Conservation (phyloP, 2,888 invertebrate species). For the Boloria euphrosyne region DNA sequence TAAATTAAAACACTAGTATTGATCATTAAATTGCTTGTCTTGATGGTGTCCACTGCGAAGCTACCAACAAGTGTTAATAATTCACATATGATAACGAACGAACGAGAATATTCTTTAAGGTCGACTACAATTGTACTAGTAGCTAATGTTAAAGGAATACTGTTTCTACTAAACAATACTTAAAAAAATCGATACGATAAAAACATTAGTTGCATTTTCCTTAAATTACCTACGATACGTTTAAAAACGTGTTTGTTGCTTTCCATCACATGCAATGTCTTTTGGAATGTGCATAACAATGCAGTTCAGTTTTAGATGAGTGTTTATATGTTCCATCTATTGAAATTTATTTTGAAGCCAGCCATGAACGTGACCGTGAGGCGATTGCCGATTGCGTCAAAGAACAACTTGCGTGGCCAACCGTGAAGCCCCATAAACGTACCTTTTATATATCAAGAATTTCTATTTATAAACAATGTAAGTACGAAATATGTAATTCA, state of each 20-base stretch:
- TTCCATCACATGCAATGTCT: neutral
- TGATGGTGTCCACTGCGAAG: neutral
- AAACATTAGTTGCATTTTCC: no score
- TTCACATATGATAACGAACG: slow-evolving; percentile 10
- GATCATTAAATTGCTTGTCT: slow-evolving; percentile 12
- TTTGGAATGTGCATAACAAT: slow-evolving; percentile 23
- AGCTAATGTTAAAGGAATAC: no score
- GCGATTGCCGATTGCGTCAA: slow-evolving; percentile 52
- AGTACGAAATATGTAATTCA: slow-evolving; percentile 39
- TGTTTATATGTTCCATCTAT: slow-evolving; percentile 19
- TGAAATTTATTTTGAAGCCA: slow-evolving; percentile 43
- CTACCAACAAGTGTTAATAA: slow-evolving; percentile 5
- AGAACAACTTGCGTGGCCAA: slow-evolving; percentile 54
- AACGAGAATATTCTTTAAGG: no score
- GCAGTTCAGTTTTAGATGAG: slow-evolving; percentile 16
- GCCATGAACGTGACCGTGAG: slow-evolving; percentile 73
- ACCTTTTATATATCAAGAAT: slow-evolving; percentile 40
- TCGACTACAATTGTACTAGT: no score
- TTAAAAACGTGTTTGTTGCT: neutral
- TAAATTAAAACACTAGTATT: slow-evolving; percentile 35
- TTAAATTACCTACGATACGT: no score
- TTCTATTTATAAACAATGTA: slow-evolving; percentile 54
- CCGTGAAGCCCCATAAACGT: slow-evolving; percentile 63
- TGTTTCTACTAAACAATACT: no score
- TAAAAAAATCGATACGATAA: no score